phyloP scores from a whole-genome alignment of 2,888 invertebrate genomes.

The Drosophila putrida region DNA sequence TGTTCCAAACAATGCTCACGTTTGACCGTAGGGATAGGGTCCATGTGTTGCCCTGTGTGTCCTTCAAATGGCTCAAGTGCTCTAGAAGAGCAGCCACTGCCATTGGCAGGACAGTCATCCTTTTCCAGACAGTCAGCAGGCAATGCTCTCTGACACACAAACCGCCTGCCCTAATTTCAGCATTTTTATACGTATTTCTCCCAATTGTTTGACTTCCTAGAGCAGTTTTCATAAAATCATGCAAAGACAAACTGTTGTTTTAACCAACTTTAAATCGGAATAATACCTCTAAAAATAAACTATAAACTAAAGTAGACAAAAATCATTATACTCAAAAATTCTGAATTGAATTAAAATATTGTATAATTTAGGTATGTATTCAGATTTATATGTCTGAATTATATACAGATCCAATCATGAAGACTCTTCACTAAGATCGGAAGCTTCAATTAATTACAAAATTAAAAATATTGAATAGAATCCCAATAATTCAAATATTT shows the following conservation, averaged over 20 bases:
- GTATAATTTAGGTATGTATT: too few relatives aligned
- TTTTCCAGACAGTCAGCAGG: slow-evolving; percentile 11
- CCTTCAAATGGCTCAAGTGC: slow-evolving; percentile 75
- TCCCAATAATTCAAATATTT: too few relatives aligned
- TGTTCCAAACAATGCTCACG: slow-evolving; percentile 59
- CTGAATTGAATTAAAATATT: too few relatives aligned
- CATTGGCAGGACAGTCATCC: slow-evolving; percentile 28
- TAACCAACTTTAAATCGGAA: neutral
- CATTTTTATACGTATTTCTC: slow-evolving; percentile 35
- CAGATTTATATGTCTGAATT: too few relatives aligned
- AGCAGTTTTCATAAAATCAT: neutral
- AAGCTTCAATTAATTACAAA: too few relatives aligned
- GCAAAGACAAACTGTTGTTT: neutral
- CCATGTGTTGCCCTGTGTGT: slow-evolving; percentile 70
- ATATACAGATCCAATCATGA: too few relatives aligned
- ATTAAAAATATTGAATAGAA: too few relatives aligned
- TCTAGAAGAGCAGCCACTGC: slow-evolving; percentile 51
- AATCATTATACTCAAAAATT: too few relatives aligned
- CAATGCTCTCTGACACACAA: slow-evolving; percentile 58
- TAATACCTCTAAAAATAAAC: neutral
- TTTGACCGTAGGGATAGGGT: slow-evolving; percentile 65
- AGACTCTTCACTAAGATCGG: too few relatives aligned
- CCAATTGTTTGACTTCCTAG: slow-evolving; percentile 26
- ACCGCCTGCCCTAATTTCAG: slow-evolving; percentile 73
- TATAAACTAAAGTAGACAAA: too few relatives aligned